These are phyloP conservation scores for Sarcophaga variegata DNA, from an alignment of 2,888 invertebrate genomes.

Conservation along the genomic window DNA sequence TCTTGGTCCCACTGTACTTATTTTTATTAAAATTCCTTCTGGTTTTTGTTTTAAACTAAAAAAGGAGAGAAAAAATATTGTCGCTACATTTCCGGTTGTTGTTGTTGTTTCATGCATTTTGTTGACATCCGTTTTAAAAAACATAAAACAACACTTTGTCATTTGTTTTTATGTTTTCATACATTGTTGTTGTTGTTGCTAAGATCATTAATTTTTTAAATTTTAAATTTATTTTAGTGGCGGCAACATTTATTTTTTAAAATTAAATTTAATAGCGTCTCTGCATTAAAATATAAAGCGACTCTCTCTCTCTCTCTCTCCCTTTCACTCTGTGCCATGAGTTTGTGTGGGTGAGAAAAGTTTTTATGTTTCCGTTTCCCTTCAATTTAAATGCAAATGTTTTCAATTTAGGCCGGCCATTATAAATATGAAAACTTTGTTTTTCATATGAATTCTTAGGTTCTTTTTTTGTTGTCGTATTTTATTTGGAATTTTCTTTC, in stretches of 20 bases:
- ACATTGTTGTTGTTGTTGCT: not conserved
- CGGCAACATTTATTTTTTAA: conserved; percentile 16
- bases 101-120: not conserved
- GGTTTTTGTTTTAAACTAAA: not conserved
- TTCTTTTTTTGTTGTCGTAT: not conserved
- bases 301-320: not conserved
- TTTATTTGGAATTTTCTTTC: too few relatives aligned
- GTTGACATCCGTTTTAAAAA: conserved; percentile 10
- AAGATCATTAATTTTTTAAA: not conserved
- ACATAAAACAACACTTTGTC: not conserved
- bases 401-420: conserved; percentile 44
- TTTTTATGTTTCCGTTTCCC: conserved; percentile 46
- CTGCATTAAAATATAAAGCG: conserved; percentile 5
- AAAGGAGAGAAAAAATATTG: not conserved
- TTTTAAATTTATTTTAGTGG: conserved; percentile 13
- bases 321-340: not conserved
- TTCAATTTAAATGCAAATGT: conserved; percentile 58
- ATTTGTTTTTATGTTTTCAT: not conserved
- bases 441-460: not conserved
- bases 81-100: conserved; percentile 13
- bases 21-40: too few relatives aligned
- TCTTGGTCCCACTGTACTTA: too few relatives aligned
- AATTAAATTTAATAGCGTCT: conserved; percentile 22
- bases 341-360: conserved; percentile 5
- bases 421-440: too few relatives aligned